These are phyloP conservation scores for Potamilus streckersoni DNA, from an alignment of 1,140 invertebrate species.

Conservation along the genomic window DNA sequence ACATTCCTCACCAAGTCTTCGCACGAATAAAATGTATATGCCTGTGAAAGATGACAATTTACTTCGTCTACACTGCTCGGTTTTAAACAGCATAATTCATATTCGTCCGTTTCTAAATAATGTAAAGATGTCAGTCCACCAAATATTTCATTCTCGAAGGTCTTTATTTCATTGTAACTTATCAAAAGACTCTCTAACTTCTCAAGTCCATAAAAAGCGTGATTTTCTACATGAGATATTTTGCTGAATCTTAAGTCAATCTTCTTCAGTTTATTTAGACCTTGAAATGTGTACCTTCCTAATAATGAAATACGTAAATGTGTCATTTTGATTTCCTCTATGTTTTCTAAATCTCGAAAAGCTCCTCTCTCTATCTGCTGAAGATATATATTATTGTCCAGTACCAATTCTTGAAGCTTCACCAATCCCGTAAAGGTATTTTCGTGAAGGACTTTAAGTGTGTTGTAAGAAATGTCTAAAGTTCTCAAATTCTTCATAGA, in stretches of 20 bases:
- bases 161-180: background rate
- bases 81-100: slow-evolving; percentile 27
- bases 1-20: slow-evolving; percentile 15
- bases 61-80: slow-evolving; percentile 2
- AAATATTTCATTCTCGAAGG: slow-evolving; percentile 5
- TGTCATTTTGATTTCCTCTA: too few relatives aligned
- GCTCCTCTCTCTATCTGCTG: too few relatives aligned
- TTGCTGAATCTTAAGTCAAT: slow-evolving; percentile 1
- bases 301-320: too few relatives aligned
- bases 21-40: slow-evolving; percentile 31
- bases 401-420: too few relatives aligned
- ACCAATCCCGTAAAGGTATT: too few relatives aligned
- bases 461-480: too few relatives aligned
- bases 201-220: slow-evolving; percentile 1
- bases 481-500: too few relatives aligned
- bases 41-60: slow-evolving; percentile 13
- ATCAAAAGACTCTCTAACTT: background rate
- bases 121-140: slow-evolving; percentile 1
- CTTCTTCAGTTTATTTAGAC: too few relatives aligned
- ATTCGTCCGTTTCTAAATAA: slow-evolving; percentile 13
- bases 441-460: too few relatives aligned
- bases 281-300: too few relatives aligned
- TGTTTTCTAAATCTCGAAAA: too few relatives aligned
- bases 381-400: too few relatives aligned
- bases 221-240: background rate